These are phyloP conservation scores for Pangasianodon hypophthalmus DNA, from an alignment of 2,113 vertebrate genomes.

Conservation along the genomic window DNA sequence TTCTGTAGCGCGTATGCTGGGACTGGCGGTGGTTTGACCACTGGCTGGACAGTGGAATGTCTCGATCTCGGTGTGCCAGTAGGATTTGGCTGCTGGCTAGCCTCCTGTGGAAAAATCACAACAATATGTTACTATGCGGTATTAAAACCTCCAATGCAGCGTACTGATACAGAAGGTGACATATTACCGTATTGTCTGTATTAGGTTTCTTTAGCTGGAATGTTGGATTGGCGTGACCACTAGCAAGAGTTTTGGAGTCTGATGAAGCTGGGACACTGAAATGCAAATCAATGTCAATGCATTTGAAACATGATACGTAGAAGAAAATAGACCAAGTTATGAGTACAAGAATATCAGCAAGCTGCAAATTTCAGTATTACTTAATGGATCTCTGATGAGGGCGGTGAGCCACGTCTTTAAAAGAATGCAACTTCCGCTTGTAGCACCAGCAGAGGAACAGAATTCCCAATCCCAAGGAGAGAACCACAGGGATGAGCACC, in stretches of 20 bases:
- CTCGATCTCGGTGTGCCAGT: constrained; percentile 59
- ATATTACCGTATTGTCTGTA: constrained; percentile 77
- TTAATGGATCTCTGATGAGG: neutral
- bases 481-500: constrained; percentile 53
- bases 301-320: neutral
- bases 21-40: constrained; percentile 68
- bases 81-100: constrained; percentile 54
- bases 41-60: constrained; percentile 59
- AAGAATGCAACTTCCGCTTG: constrained; percentile 24
- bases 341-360: neutral
- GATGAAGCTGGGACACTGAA: constrained; percentile 65
- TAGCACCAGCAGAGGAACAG: neutral
- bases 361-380: neutral
- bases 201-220: constrained; percentile 83
- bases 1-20: constrained; percentile 54
- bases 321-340: neutral
- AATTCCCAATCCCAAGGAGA: constrained; percentile 10
- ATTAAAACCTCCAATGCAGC: neutral
- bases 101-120: constrained; percentile 50
- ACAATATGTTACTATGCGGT: neutral
- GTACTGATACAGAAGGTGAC: neutral
- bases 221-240: constrained; percentile 84
- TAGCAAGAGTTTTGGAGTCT: constrained; percentile 57
- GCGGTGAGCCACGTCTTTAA: neutral
- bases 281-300: neutral